Evolutionary conservation across 2,888 invertebrate genomes (phyloP).

Genomic region (Volucella inanis): DNA sequence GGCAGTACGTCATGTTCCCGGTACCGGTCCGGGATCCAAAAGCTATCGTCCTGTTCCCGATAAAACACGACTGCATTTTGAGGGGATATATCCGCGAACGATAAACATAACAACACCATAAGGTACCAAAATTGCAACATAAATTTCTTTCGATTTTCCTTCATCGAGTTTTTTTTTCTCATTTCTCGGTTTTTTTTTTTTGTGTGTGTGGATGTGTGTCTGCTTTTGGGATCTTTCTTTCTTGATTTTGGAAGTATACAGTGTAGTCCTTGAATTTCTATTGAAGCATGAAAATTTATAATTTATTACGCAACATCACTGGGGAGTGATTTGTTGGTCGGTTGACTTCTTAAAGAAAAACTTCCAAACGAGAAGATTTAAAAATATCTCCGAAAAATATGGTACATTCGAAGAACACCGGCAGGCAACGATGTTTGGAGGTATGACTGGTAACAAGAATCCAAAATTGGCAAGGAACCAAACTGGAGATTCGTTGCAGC

Average conservation of each 20-base stretch:
- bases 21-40: too few species aligned
- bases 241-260: not conserved
- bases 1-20: not conserved
- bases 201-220: not conserved
- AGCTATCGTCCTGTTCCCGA: slow-evolving; percentile 28
- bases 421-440: too few species aligned
- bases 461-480: too few species aligned
- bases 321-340: slow-evolving; percentile 47
- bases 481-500: too few species aligned
- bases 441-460: too few species aligned
- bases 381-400: not conserved
- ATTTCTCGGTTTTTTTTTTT: not conserved
- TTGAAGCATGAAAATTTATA: slow-evolving; percentile 28
- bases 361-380: not conserved
- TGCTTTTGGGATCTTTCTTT: not conserved
- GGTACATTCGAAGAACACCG: too few species aligned
- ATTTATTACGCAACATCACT: slow-evolving; percentile 37
- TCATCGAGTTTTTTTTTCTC: slow-evolving; percentile 2
- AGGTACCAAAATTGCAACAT: slow-evolving; percentile 60
- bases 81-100: slow-evolving; percentile 38
- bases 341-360: slow-evolving; percentile 35
- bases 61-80: slow-evolving; percentile 54
- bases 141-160: slow-evolving; percentile 55
- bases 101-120: slow-evolving; percentile 57
- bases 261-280: slow-evolving; percentile 9